These are phyloP conservation scores for Catagonus wagneri DNA, from an alignment of 2,113 vertebrate species.

Conservation along the genomic window DNA sequence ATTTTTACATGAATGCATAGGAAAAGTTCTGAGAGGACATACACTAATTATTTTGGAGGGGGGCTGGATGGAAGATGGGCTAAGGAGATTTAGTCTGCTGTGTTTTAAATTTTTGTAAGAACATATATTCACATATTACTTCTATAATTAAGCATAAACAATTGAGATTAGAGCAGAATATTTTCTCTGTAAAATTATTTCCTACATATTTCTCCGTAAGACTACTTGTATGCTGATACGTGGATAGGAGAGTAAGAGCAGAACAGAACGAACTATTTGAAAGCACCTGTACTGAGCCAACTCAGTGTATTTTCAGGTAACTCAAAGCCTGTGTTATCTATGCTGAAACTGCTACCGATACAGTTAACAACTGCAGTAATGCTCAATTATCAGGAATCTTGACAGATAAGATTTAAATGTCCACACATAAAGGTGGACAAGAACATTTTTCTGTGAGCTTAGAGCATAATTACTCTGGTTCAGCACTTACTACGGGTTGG, in stretches of 20 bases:
- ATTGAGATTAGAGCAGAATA: not conserved
- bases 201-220: not conserved
- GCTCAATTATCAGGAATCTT: not conserved
- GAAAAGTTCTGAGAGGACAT: not conserved
- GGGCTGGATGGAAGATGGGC: not conserved
- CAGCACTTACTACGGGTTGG: not conserved
- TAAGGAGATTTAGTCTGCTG: not conserved
- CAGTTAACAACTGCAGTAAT: conserved; percentile 36
- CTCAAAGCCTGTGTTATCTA: not conserved
- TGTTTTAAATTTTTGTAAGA: not conserved
- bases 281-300: conserved; percentile 30
- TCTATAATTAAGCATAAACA: conserved; percentile 29
- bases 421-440: not conserved
- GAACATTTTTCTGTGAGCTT: not conserved
- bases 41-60: not conserved
- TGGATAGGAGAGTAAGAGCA: not conserved
- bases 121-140: not conserved
- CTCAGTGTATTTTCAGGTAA: conserved; percentile 14
- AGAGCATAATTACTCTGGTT: not conserved
- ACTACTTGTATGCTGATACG: conserved; percentile 13
- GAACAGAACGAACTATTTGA: not conserved
- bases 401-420: conserved; percentile 8
- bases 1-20: not conserved
- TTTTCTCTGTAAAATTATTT: not conserved
- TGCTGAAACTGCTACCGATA: conserved; percentile 1